These are phyloP conservation scores for Laterallus jamaicensis DNA, from an alignment of 2,113 vertebrate species.

Conservation along the genomic window DNA sequence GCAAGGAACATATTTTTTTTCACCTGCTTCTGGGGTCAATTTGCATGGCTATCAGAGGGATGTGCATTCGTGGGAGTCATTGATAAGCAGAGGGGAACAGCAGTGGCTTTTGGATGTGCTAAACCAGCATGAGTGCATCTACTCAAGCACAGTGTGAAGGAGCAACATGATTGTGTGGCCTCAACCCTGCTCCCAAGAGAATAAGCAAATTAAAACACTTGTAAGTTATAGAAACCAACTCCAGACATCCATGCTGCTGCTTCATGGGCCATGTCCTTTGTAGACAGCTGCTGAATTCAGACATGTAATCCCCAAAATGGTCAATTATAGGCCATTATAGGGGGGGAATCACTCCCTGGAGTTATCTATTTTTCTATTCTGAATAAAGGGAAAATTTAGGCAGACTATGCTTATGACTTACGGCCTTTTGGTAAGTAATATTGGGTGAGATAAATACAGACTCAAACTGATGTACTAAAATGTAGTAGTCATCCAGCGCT, in stretches of 20 bases:
- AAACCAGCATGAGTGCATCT: not conserved
- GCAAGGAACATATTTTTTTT: not conserved
- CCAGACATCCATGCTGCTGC: not conserved
- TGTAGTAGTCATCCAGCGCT: not conserved
- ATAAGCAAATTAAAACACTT: not conserved
- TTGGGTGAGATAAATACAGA: not conserved
- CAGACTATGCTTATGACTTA: not conserved
- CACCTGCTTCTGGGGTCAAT: not conserved
- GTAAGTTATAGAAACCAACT: rapidly evolving
- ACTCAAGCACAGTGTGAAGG: not conserved
- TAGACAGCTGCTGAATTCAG: not conserved
- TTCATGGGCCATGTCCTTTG: rapidly evolving
- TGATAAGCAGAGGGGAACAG: not conserved
- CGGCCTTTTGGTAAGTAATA: not conserved
- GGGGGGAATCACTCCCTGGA: not conserved
- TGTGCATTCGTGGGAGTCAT: not conserved
- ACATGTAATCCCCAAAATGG: not conserved
- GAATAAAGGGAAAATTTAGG: not conserved
- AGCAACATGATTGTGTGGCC: not conserved
- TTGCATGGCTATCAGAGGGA: rapidly evolving
- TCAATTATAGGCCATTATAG: not conserved
- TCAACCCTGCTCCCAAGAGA: not conserved
- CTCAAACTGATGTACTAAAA: not conserved
- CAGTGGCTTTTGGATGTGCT: not conserved
- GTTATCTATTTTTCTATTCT: not conserved